A percentile compares a stretch with the other conserved stretches of the same genome.
Conservation (phyloP, 2,113 vertebrate genomes). For the Columbina picui region DNA sequence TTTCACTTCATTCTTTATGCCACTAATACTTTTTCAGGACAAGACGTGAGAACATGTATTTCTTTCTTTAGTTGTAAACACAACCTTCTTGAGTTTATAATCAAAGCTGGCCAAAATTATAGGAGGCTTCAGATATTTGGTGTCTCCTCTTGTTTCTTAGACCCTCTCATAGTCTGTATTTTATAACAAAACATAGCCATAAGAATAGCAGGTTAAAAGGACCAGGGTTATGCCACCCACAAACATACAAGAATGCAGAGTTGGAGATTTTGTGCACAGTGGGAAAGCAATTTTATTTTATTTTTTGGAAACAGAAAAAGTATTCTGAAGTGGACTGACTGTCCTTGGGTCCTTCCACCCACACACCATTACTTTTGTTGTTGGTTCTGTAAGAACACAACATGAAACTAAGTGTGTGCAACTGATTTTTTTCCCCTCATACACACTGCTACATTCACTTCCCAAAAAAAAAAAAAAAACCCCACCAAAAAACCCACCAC, state of each 20-base stretch:
- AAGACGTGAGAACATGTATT: neutral
- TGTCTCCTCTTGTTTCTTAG: neutral
- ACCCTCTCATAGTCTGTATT: neutral
- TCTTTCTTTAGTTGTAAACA: neutral
- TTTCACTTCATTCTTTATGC: constrained; percentile 17
- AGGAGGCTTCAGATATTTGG: neutral
- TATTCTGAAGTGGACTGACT: neutral
- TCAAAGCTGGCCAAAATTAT: neutral
- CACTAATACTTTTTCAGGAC: neutral
- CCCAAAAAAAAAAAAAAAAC: neutral
- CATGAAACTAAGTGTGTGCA: neutral
- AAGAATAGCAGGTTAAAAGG: neutral
- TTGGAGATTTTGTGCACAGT: neutral
- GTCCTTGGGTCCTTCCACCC: neutral
- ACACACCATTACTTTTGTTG: neutral
- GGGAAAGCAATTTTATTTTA: neutral
- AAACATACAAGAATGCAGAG: neutral
- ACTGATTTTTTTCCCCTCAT: neutral
- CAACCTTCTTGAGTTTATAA: neutral
- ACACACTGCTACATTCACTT: neutral
- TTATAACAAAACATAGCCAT: neutral
- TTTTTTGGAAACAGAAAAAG: neutral
- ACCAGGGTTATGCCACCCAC: neutral
- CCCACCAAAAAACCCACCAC: too few relatives aligned
- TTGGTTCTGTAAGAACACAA: neutral